A percentile compares a stretch with the other conserved stretches of the same genome.
These are phyloP conservation scores for Argyrosomus regius DNA, from an alignment of 2,797 vertebrate genomes.

Conservation along the genomic window DNA sequence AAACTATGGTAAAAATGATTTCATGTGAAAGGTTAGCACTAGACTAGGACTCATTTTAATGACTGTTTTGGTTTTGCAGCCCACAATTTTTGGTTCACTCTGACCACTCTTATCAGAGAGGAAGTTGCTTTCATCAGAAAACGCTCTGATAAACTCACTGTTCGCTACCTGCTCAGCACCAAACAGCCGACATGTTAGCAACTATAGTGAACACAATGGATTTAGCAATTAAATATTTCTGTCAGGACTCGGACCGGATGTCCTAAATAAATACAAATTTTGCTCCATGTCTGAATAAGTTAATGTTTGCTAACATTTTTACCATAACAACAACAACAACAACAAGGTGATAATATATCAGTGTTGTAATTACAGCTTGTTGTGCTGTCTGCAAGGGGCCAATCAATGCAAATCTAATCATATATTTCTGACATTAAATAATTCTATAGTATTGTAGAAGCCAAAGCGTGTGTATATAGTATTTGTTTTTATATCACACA, in stretches of 20 bases:
- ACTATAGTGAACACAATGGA: neutral
- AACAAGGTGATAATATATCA: neutral
- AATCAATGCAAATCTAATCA: neutral
- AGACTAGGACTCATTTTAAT: neutral
- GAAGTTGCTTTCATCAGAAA: neutral
- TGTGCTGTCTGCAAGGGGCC: neutral
- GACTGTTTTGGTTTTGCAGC: neutral
- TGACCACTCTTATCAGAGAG: neutral
- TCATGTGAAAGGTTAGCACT: neutral
- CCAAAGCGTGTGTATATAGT: too few species aligned
- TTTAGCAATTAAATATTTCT: neutral
- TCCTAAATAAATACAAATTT: too few species aligned
- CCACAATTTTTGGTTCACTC: neutral
- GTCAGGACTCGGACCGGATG: too few species aligned
- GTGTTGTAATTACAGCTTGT: neutral
- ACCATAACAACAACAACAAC: neutral
- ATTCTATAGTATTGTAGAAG: too few species aligned
- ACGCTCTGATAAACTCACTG: neutral
- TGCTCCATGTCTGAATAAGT: too few species aligned
- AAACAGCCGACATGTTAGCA: neutral
- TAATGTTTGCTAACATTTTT: neutral
- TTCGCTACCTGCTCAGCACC: neutral
- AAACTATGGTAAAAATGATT: conserved; percentile 1
- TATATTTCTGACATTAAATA: neutral
- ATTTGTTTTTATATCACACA: too few species aligned